Base-by-base conservation (phyloP, 2,888 invertebrate genomes). In the Morpho achilles region DNA sequence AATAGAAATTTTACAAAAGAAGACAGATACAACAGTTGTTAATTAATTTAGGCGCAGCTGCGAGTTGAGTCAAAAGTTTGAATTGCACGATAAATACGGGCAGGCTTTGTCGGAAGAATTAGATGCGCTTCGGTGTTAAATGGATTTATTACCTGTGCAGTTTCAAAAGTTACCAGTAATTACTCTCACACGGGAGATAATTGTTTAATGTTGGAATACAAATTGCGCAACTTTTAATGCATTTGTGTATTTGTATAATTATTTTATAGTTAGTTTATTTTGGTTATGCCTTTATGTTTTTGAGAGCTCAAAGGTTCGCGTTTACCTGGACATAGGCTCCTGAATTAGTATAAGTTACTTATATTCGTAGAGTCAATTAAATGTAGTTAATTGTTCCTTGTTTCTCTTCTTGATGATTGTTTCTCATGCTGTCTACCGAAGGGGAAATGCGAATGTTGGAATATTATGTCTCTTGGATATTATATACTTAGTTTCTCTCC, bases 81-180 rank as follows among this genome's bases (percentile, higher is more conserved):
- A 84, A 84, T 85, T 82, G 82, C 73, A 52, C 54, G 55, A 58
- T 68, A 74, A 72, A 74, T 76, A 74, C 74, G 9, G 44, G 74
- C 70, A 76, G 82, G 81, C 83, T 16, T 82, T 84, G 84, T 81
- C 69, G 69, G 77, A 76, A 77, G 76, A 85, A 86, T 87, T 86
- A 85, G 76, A 75, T 70, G 75, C 74, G 76, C 78, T 85, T 85
- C 84, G 84, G 69, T 68, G 73, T 71, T 85, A 83, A 87, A 86
- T 82, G 79, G 83, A 87, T 87, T 87, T 87, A 87, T 87, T 80
- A 79, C 82, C 73, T 72, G 72, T 73, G 75, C 77, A 74, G 76
- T 76, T 81, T 76, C 83, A 82, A 79, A 82, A 81, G 79, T 76
- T 75, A 74, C 77, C 76, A 73, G 3, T 32, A 10, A 86, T 85